These are phyloP conservation scores for Vulpes lagopus DNA, from an alignment of 2,113 vertebrate genomes.

Conservation along the genomic window DNA sequence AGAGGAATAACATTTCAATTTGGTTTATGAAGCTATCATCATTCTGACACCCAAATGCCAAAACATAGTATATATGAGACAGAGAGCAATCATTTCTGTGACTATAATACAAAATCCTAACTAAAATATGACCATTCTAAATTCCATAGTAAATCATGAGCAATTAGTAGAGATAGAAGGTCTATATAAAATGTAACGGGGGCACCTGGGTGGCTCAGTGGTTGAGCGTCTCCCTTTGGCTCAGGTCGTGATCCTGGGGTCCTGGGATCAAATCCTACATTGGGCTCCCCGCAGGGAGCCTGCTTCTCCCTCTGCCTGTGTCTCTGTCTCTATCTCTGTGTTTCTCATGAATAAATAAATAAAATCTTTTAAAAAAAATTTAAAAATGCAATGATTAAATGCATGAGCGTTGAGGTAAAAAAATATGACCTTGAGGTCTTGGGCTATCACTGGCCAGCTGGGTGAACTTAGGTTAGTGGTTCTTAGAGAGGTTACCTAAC, in stretches of 20 bases:
- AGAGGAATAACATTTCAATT: conserved; percentile 59
- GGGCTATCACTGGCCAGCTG: not conserved
- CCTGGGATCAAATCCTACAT: no score
- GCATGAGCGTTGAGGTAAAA: not conserved
- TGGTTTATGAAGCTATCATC: conserved; percentile 55
- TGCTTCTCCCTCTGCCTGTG: no score
- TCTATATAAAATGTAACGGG: not conserved
- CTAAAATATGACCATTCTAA: conserved; percentile 39
- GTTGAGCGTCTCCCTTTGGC: no score
- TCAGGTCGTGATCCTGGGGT: no score
- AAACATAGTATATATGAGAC: not conserved
- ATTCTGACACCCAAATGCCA: conserved; percentile 41
- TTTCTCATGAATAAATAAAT: no score
- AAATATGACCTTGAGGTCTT: not conserved
- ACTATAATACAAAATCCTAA: conserved; percentile 21
- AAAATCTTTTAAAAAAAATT: no score
- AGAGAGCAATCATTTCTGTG: conserved; percentile 2
- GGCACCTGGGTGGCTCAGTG: no score
- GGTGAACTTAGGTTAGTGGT: not conserved
- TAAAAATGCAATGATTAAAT: conserved; percentile 35
- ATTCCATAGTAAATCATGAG: not conserved
- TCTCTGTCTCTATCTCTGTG: no score
- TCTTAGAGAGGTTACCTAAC: not conserved
- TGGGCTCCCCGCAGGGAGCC: no score
- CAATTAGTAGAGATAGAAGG: conserved; percentile 15